Evolutionary conservation across 2,888 invertebrate genomes (phyloP), one percentile per base, ranked within the genome.

Genomic region (Plemyria rubiginata): DNA sequence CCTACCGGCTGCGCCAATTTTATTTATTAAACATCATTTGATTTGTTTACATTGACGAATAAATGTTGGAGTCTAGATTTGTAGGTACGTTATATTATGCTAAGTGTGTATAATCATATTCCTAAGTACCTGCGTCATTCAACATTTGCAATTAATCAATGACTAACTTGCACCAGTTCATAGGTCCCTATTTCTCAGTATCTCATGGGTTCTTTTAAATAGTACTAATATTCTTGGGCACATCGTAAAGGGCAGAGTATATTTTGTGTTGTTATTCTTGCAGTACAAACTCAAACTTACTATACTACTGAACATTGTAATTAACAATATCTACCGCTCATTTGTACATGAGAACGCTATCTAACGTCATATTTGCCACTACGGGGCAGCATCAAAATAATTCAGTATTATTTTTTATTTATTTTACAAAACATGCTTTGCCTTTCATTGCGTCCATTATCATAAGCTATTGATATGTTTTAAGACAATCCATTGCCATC

Each of bases 371-470:
- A 54, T 54, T 54, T 43, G 11, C n/a, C n/a, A n/a, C n/a, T n/a
- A n/a, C n/a, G n/a, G n/a, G n/a, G n/a, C n/a, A 45, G 46, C 46
- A 55, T 32, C 46, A 8, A 22, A 53, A 6, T 22, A 54, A 45
- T 43, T 6, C 13, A 54, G 38, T 56, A 6, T 49, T n/a, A 40
- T 11, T 32, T 38, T 3, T 22, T 51, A 56, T 50, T 32, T 29
- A 40, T 53, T 50, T 60, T 50, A 62, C 59, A 49, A 54, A 58
- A 60, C 57, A 65, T 65, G 83, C 80, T 81, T 81, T 80, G 84
- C 84, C 84, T 80, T 80, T 78, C 81, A 80, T 78, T 36, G 32
- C 73, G 16, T 48, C 15, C 45, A 45, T 28, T 13, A n/a, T 50
- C 48, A 38, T 51, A 55, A 38, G 43, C 36, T 38, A 46, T 1